Evolutionary conservation across 2,888 invertebrate genomes (phyloP), one percentile per base, ranked within the genome.

Genomic region (Dinocampus coccinellae): DNA sequence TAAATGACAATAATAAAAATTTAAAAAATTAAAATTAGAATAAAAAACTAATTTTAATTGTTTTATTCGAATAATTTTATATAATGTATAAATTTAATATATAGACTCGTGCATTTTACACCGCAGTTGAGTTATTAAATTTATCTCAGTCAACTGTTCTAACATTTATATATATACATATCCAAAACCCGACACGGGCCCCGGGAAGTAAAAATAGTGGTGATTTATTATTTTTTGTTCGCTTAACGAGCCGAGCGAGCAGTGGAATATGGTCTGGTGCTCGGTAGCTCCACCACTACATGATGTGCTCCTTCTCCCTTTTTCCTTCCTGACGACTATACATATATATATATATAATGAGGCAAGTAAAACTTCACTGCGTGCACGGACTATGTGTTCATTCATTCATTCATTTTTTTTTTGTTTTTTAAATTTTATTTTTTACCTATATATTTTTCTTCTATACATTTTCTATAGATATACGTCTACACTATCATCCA

Each of bases 191-290:
- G 47, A 47, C 47, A 47, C 47, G 47, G 47, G 16, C 16, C 47
- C 3, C 47, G 47, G 47, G 69, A 79, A 75, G 72, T 79, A 78
- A 81, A 83, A 83, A 83, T 83, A 80, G 75, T 70, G 78, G 79
- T 83, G 83, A 85, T 85, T 85, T 85, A 85, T 85, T 63, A 63
- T 71, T 66, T 66, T 66, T 58, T 66, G 39, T 60, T 81, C 81
- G 84, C 83, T 82, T 85, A 85, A 85, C 85, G 85, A 85, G 78
- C 83, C 84, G 82, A 81, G 79, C 78, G 79, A 71, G 29, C 60
- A 66, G 60, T 77, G 79, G 83, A 85, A 84, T 84, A 85, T 82
- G 83, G 77, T 77, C 73, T 69, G 73, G 55, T 69, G 73, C 76
- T 77, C 77, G 7, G 47, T 62, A 42, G n/a, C 26, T 26, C n/a